Percentiles rank a stretch among this genome's conserved stretches.
These are phyloP conservation scores for Caenorhabditis wallacei DNA, from an alignment of 2,888 invertebrate species.

Conservation along the genomic window DNA sequence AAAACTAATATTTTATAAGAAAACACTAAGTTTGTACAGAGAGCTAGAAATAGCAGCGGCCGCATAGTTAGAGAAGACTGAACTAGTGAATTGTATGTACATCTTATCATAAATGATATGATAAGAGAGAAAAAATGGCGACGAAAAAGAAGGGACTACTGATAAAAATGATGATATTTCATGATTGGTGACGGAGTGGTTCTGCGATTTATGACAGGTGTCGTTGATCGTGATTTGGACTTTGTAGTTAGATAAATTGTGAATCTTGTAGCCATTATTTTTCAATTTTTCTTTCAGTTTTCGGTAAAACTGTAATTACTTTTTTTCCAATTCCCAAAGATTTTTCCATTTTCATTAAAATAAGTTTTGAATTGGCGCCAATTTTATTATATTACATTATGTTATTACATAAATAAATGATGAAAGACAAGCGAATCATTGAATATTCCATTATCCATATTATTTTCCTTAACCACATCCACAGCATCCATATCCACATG, in stretches of 20 bases:
- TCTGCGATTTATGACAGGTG: conserved; percentile 7
- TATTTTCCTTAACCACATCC: conserved; percentile 51
- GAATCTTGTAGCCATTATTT: conserved; percentile 16
- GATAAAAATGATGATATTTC: conserved; percentile 21
- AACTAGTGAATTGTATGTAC: not conserved
- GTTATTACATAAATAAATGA: not conserved
- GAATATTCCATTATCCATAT: too few species aligned
- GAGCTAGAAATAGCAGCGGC: not conserved
- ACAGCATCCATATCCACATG: conserved; percentile 41
- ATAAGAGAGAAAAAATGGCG: conserved; percentile 23
- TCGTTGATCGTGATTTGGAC: conserved; percentile 15
- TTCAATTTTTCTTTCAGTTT: too few species aligned
- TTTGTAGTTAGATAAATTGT: conserved; percentile 1
- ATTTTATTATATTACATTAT: not conserved
- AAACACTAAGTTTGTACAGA: not conserved
- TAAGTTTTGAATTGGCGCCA: not conserved
- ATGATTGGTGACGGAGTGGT: conserved; percentile 13
- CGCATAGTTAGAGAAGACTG: conserved; percentile 21
- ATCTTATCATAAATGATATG: conserved; percentile 17
- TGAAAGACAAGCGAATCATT: not conserved
- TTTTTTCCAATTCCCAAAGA: too few species aligned
- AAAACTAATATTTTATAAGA: conserved; percentile 71
- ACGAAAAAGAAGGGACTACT: conserved; percentile 17
- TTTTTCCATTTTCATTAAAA: too few species aligned
- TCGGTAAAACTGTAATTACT: too few species aligned